These are phyloP conservation scores for Drosophila tani DNA, from an alignment of 1,140 invertebrate genomes.

Conservation along the genomic window DNA sequence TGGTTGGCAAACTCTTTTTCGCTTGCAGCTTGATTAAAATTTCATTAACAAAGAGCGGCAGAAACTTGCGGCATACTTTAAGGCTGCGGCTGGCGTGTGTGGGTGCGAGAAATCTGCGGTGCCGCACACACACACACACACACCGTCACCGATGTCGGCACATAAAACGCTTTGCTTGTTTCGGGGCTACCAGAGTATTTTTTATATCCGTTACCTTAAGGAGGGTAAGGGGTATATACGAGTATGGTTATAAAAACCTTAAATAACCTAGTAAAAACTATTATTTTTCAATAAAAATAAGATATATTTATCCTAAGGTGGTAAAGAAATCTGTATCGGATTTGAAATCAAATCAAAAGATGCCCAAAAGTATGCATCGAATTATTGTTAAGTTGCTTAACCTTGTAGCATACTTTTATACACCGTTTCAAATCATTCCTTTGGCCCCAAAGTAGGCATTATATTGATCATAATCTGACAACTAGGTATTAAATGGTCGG, in stretches of 20 bases:
- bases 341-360: background rate
- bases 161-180: slow-evolving; percentile 78
- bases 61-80: slow-evolving; percentile 78
- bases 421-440: background rate
- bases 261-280: background rate
- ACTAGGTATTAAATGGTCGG: background rate
- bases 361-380: background rate
- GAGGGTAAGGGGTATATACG: no score
- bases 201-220: slow-evolving; percentile 3
- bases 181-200: slow-evolving; percentile 50
- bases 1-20: slow-evolving; percentile 59
- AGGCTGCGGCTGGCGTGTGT: slow-evolving; percentile 48
- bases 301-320: no score
- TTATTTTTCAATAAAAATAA: background rate
- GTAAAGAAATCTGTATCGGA: fast-evolving
- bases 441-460: background rate
- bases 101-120: slow-evolving; percentile 74
- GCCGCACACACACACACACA: slow-evolving; percentile 37
- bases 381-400: no score
- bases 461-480: background rate
- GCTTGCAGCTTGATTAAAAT: slow-evolving; percentile 79
- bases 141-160: slow-evolving; percentile 39
- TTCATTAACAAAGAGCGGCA: slow-evolving; percentile 79
- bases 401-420: no score
- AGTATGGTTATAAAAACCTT: fast-evolving